Base-by-base conservation (phyloP, 2,888 invertebrate genomes). In the Phoronis australis region DNA sequence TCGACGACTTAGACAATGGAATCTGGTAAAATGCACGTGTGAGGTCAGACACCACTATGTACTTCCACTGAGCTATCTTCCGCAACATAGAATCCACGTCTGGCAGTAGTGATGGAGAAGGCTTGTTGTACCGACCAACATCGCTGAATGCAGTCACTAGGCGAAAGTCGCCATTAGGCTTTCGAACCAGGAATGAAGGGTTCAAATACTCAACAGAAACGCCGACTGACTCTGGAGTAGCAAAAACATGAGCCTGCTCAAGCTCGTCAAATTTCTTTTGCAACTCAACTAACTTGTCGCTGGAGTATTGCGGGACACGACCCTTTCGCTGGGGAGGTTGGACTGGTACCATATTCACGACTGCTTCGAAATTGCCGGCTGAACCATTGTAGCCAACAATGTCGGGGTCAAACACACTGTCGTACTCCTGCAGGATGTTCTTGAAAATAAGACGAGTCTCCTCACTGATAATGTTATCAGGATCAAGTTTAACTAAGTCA, bases 61-160 rank as follows among this genome's bases (percentile, higher is more conserved):
- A n/a, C n/a, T n/a, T n/a, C n/a, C n/a, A n/a, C n/a, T n/a, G n/a
- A n/a, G n/a, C n/a, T n/a, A n/a, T 46, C 15, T 26, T 12, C 1
- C 42, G 6, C 12, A 18, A 1, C 23, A 12, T 35, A 23, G 42
- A 12, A 18, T 48, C 40, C 6, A 45, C 42, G 21, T 51, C 39
- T 9, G 50, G 45, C 21, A 51, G 20, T 6, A 51, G 37, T 25
- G 45, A 26, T 9, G 58, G 55, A 45, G 56, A 56, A 1, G 62
- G 61, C 40, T 60, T 63, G 31, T 54, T 56, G 47, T 62, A 61
- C 4, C 54, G 24, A 3, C 59, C 59, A 15, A 60, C 55, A 37
- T 57, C 59, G 2, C 46, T 49, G 27, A 61, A 59, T 1, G 60
- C 55, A 4, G 60, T 60, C 20, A 59, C 60, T 6, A 62, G 45